Evolutionary conservation across 2,888 invertebrate genomes (phyloP), one percentile per base, ranked within the genome.

Genomic region (Helleia helle): DNA sequence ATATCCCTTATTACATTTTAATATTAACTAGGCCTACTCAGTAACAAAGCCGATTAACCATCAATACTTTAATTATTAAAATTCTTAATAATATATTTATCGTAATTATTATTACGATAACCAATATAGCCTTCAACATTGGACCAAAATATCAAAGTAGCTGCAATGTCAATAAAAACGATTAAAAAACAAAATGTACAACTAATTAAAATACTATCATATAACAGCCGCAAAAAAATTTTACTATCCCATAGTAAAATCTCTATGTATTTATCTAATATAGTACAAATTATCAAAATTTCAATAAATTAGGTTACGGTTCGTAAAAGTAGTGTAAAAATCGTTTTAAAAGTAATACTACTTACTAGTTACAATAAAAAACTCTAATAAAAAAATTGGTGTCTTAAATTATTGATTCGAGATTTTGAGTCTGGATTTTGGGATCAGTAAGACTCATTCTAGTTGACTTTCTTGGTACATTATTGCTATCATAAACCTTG

Each of bases 181-280:
- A 54, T 58, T 56, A 55, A 61, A 49, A 75, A 79, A 74, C 76
- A 72, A 80, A 75, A 80, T 81, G 72, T 79, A 83, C 81, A 81
- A 56, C 65, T 55, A 65, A 58, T 65, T 65, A 59, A 67, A 62
- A 62, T 70, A 75, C 56, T 71, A 74, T 73, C 75, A 80, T 74
- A 79, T 76, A 81, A 83, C 83, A 83, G 83, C 83, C 83, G 69
- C 22, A 70, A 30, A 71, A n/a, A 71, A 56, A 64, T 69, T 75
- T 79, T 67, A 83, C 83, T 83, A 84, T 81, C 79, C 69, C 56
- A 84, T 84, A 84, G 83, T 68, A 76, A 75, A 76, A 74, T 27
- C 30, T 37, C 65, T 65, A 66, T 52, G 62, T 72, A 64, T 37
- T 66, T 65, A 66, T 52, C 62, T 72, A 64, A 66, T 69, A 69